These are phyloP conservation scores for Pelochelys cantorii DNA, from an alignment of 2,797 vertebrate genomes.

Conservation along the genomic window DNA sequence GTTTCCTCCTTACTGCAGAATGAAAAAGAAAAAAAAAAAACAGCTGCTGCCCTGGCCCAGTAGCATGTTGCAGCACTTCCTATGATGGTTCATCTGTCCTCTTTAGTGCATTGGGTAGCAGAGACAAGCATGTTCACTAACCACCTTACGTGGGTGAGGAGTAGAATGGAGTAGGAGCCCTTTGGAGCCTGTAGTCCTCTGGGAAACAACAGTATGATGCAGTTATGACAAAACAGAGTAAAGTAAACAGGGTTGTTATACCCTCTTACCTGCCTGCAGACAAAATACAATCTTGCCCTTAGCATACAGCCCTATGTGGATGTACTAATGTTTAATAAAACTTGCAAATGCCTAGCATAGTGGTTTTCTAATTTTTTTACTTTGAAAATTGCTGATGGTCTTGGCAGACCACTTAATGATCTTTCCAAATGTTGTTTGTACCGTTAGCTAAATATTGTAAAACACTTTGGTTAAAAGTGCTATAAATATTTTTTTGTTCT, in stretches of 20 bases:
- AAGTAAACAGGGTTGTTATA: neutral
- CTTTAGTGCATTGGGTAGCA: neutral
- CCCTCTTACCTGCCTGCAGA: rapidly evolving
- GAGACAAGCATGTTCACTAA: neutral
- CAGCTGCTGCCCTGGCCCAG: neutral
- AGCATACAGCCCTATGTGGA: neutral
- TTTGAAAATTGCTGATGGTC: too few relatives aligned
- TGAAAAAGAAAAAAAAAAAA: neutral
- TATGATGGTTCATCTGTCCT: neutral
- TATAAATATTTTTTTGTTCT: too few relatives aligned
- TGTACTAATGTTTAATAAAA: neutral
- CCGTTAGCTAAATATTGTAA: too few relatives aligned
- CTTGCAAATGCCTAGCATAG: neutral
- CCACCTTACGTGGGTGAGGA: neutral
- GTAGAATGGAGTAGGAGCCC: neutral
- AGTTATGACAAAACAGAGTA: neutral
- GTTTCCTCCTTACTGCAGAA: neutral
- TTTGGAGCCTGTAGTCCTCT: neutral
- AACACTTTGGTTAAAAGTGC: too few relatives aligned
- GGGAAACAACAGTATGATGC: rapidly evolving
- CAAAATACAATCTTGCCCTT: neutral
- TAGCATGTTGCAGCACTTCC: neutral
- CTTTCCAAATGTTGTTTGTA: too few relatives aligned
- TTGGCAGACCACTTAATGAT: too few relatives aligned
- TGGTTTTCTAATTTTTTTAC: too few relatives aligned